phyloP scores from a whole-genome alignment of 1,140 invertebrate genomes.

The Panulirus ornatus region DNA sequence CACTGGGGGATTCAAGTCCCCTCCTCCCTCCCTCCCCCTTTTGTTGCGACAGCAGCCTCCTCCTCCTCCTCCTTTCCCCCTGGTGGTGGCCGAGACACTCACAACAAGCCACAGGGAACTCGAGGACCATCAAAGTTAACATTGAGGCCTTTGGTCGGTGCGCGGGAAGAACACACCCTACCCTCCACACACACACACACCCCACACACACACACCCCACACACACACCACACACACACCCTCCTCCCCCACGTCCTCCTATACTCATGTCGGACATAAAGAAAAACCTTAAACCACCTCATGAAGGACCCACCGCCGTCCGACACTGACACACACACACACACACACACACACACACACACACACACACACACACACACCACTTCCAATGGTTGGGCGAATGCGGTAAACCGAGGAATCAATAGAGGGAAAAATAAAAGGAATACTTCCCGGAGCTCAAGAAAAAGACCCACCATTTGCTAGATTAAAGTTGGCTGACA shows the following conservation, averaged over 20 bases:
- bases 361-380: slow-evolving; percentile 10
- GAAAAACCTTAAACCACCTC: background rate
- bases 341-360: background rate
- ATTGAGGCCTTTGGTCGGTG: no score
- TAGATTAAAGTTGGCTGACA: slow-evolving; percentile 72
- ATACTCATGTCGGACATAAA: background rate
- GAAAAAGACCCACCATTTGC: slow-evolving; percentile 72
- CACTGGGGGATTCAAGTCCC: background rate
- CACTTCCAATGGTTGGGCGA: slow-evolving; percentile 45
- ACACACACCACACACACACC: no score
- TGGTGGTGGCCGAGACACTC: background rate
- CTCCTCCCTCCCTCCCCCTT: background rate
- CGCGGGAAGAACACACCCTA: no score
- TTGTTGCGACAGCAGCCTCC: background rate
- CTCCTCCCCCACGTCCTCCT: background rate
- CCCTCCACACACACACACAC: no score
- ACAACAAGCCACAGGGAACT: slow-evolving; percentile 3
- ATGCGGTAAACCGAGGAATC: slow-evolving; percentile 71
- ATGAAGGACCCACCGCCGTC: background rate
- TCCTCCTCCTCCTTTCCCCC: no score
- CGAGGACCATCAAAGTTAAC: slow-evolving; percentile 5
- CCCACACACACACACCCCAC: no score
- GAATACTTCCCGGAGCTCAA: slow-evolving; percentile 65
- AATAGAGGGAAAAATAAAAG: slow-evolving; percentile 71
- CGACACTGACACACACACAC: no score